A percentile compares a stretch with the other conserved stretches of the same genome.
Conservation (phyloP, 37 sponge, comb jelly and placozoan genomes). For the Halisarca cf. caerulea region DNA sequence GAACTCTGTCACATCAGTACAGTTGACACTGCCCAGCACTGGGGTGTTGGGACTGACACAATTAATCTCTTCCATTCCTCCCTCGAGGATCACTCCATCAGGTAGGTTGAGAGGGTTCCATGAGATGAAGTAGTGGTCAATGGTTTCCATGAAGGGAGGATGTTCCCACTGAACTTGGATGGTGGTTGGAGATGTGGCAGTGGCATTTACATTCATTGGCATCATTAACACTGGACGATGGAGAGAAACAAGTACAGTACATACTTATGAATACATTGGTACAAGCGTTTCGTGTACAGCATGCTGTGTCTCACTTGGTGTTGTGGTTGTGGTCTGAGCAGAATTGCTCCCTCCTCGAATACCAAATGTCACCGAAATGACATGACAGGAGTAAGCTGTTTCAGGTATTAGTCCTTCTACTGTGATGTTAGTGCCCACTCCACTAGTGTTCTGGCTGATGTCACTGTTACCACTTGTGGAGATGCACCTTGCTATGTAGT, state of each 20-base stretch:
- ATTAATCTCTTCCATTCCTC: slow-evolving; percentile 8
- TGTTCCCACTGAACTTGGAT: not conserved
- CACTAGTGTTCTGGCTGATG: not conserved
- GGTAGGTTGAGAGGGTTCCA: not conserved
- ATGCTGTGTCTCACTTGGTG: too few species aligned
- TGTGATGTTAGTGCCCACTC: not conserved
- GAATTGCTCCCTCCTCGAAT: not conserved
- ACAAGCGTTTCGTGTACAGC: too few species aligned
- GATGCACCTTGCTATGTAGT: not conserved
- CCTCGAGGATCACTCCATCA: not conserved
- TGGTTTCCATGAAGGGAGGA: not conserved
- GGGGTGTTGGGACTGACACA: too few species aligned
- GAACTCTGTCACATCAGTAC: not conserved
- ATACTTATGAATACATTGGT: too few species aligned
- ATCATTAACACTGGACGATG: too few species aligned
- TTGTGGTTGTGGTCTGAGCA: not conserved
- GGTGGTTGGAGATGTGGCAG: not conserved
- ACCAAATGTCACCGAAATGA: not conserved
- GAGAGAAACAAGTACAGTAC: too few species aligned
- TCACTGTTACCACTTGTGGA: too few species aligned
- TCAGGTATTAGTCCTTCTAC: not conserved
- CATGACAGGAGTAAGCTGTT: not conserved
- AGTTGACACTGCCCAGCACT: too few species aligned
- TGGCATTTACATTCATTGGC: too few species aligned
- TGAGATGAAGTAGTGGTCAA: not conserved